Evolutionary conservation across 2,888 invertebrate species (phyloP), one percentile per base, ranked within the genome.

Genomic region (Melipona beecheii): DNA sequence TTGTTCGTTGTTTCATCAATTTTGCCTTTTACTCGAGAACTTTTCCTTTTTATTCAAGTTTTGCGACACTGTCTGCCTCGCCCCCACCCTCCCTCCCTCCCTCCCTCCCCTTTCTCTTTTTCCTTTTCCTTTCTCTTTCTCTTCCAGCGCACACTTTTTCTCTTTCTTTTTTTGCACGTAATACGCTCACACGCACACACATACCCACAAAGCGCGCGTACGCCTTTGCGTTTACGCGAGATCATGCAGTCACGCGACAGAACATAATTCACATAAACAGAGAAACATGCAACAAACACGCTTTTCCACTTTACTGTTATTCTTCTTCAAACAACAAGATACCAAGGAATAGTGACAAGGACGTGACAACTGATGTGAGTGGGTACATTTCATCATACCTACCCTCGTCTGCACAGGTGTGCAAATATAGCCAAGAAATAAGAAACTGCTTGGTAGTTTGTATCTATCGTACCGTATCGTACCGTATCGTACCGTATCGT

Each of bases 381-480:
- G 82, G 49, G 68, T 75, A 75, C 60, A 58, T 54, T 54, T 75
- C 79, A 21, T 71, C 70, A 74, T 68, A 83, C 75, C 83, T 95
- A 95, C 95, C 95, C 95, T 95, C 83, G 83, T 77, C 82, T 89
- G 88, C 81, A 86, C 88, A 86, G 77, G 81, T 64, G 83, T 87
- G 70, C 50, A 60, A 70, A 72, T 54, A 65, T 62, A 75, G 68
- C 54, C 68, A 54, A 72, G 62, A 81, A 81, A 50, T 68, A 52
- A 58, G 50, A 68, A 60, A 72, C 31, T 31, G 54, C 43, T 43
- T 31, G 17, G 15, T 52, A 49, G 4, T 49, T 60, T 43, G 43
- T 43, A 36, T 36, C 36, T 36, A n/a, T 54, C 9, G 54, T 54
- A 54, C n/a, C 58, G 43, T 31, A 31, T 9, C 27, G 54, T 65